These are phyloP conservation scores for Oasisia sp. DNA, from an alignment of 2,888 invertebrate genomes.

Conservation along the genomic window DNA sequence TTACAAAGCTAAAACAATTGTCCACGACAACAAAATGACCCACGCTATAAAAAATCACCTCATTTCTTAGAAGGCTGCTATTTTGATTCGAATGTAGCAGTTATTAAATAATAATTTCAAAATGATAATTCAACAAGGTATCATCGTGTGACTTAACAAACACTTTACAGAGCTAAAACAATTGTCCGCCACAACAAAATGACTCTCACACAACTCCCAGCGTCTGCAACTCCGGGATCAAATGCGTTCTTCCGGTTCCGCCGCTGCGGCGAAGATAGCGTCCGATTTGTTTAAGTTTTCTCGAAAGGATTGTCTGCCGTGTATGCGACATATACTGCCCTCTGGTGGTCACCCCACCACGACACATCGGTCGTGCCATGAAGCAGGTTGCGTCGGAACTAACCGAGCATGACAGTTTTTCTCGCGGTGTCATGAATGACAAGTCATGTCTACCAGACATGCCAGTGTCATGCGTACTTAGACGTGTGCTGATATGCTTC, in stretches of 20 bases:
- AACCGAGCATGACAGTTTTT: neutral
- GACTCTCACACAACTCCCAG: neutral
- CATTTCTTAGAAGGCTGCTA: no score
- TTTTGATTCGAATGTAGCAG: no score
- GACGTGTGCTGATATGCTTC: neutral
- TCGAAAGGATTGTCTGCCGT: neutral
- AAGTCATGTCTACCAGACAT: neutral
- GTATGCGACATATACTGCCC: neutral
- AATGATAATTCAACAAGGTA: no score
- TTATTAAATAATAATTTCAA: no score
- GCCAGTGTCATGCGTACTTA: neutral
- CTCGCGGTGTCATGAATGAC: neutral
- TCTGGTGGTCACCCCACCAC: neutral
- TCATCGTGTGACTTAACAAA: no score
- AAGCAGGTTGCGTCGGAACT: neutral
- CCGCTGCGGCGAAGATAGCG: neutral
- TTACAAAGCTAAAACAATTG: no score
- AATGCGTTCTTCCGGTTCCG: neutral
- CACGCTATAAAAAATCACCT: no score
- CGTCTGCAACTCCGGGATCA: neutral
- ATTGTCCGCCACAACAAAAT: neutral
- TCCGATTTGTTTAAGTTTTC: neutral
- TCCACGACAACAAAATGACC: no score
- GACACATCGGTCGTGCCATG: neutral
- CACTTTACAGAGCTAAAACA: neutral